Percentiles rank a stretch among this genome's conserved stretches.
phyloP scores from a whole-genome alignment of 2,888 invertebrate species.

The Diadegma fenestrale region DNA sequence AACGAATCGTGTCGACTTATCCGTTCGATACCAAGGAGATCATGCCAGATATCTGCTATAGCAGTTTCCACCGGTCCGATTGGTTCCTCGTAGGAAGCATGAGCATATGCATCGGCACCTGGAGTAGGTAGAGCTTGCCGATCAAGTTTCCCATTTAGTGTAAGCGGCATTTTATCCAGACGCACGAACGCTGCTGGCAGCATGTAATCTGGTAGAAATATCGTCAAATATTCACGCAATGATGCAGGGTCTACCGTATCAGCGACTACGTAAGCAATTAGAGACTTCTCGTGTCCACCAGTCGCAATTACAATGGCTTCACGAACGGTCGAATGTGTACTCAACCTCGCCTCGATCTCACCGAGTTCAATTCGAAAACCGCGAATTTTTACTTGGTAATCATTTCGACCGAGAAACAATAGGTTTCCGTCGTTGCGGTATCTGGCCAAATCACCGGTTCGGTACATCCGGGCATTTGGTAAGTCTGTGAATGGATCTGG shows the following conservation, averaged over 20 bases:
- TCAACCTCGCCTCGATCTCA: slow-evolving; percentile 24
- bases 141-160: slow-evolving; percentile 20
- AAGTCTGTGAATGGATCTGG: background rate
- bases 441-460: slow-evolving; percentile 24
- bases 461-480: slow-evolving; percentile 11
- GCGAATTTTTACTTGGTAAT: slow-evolving; percentile 27
- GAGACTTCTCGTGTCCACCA: background rate
- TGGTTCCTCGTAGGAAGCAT: slow-evolving; percentile 16
- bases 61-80: background rate
- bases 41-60: slow-evolving; percentile 6
- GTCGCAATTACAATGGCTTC: background rate
- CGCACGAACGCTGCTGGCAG: slow-evolving; percentile 26
- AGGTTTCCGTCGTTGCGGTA: slow-evolving; percentile 20
- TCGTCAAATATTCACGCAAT: slow-evolving; percentile 17
- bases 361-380: slow-evolving; percentile 29
- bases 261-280: slow-evolving; percentile 16
- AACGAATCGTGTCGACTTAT: slow-evolving; percentile 28
- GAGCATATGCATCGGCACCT: background rate
- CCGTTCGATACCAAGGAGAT: background rate
- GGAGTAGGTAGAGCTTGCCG: slow-evolving; percentile 9
- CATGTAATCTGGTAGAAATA: slow-evolving; percentile 22
- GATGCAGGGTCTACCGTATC: background rate
- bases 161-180: background rate
- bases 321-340: slow-evolving; percentile 7
- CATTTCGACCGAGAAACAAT: slow-evolving; percentile 17